Percentiles rank a stretch among this genome's conserved stretches.
Conservation (phyloP, 2,113 vertebrate genomes). For the Holacanthus passer region DNA sequence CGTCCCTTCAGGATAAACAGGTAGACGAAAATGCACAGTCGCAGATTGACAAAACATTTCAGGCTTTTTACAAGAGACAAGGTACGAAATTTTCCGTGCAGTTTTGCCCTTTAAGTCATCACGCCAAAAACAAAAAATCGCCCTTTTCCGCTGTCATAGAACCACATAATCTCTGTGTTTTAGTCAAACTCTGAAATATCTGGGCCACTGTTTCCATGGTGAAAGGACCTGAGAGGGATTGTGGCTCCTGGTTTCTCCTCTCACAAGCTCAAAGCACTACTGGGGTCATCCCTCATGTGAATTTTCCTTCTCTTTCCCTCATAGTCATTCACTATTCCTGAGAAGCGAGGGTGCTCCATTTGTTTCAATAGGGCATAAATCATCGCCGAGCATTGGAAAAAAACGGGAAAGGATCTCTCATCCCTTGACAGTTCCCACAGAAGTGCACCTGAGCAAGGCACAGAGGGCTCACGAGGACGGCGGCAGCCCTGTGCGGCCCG, state of each 20-base stretch:
- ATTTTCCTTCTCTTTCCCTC: background rate
- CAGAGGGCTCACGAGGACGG: background rate
- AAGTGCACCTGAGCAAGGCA: conserved; percentile 20
- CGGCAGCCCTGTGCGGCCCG: background rate
- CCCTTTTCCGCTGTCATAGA: background rate
- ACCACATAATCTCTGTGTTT: conserved; percentile 20
- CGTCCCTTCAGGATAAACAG: background rate
- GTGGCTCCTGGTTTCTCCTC: conserved; percentile 39
- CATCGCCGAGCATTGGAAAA: conserved; percentile 3
- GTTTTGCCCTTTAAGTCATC: background rate
- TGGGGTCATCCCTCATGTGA: conserved; percentile 43
- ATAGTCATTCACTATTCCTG: conserved; percentile 10
- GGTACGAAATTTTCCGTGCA: background rate
- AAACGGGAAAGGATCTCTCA: conserved; percentile 4
- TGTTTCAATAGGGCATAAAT: conserved; percentile 55
- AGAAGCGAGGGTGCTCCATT: conserved; percentile 42
- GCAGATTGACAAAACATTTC: background rate
- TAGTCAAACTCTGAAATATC: conserved; percentile 49
- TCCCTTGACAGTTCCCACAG: background rate
- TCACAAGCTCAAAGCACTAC: conserved; percentile 24
- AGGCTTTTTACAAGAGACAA: background rate
- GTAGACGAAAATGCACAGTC: background rate
- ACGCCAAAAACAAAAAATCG: background rate
- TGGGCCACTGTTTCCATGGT: conserved; percentile 42
- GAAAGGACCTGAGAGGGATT: conserved; percentile 36